phyloP scores from a whole-genome alignment of 2,888 invertebrate species.

The Tryphoninae sp. region DNA sequence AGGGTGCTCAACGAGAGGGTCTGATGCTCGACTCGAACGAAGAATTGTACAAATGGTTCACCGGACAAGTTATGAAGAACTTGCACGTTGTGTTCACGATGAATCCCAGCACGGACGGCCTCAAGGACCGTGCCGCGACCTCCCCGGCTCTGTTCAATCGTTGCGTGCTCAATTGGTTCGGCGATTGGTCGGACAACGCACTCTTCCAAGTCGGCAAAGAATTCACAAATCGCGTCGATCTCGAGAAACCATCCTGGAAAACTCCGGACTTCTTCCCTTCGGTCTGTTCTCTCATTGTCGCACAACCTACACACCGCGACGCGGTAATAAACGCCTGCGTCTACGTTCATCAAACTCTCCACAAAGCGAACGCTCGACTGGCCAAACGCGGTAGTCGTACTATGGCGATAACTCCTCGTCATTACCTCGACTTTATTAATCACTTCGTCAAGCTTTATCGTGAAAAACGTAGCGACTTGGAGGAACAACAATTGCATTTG shows the following conservation, averaged over 20 bases:
- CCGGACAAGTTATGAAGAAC: conserved; percentile 99
- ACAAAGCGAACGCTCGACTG: conserved; percentile 95
- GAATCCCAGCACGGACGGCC: conserved; percentile 99
- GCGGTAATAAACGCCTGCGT: conserved; percentile 99
- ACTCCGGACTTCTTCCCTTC: conserved; percentile 96
- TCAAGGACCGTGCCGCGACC: conserved; percentile 99
- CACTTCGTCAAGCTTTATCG: conserved; percentile 99
- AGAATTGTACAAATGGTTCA: conserved; percentile 99
- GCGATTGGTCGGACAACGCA: conserved; percentile 99
- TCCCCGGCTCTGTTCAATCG: conserved; percentile 99
- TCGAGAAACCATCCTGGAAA: conserved; percentile 93
- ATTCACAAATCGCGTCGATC: conserved; percentile 97
- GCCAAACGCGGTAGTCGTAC: conserved; percentile 96
- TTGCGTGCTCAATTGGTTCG: conserved; percentile 99
- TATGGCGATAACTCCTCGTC: conserved; percentile 98
- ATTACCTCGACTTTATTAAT: conserved; percentile 99
- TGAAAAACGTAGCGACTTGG: conserved; percentile 98
- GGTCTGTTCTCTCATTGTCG: conserved; percentile 89
- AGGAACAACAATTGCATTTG: conserved; percentile 98
- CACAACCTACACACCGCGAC: conserved; percentile 92
- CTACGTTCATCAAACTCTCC: conserved; percentile 98
- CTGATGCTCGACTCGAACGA: conserved; percentile 99
- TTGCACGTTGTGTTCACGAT: conserved; percentile 99
- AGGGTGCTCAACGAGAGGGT: conserved; percentile 98
- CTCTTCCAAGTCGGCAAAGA: conserved; percentile 97